phyloP scores from a whole-genome alignment of 2,888 invertebrate genomes.

The Dryomyza anilis region DNA sequence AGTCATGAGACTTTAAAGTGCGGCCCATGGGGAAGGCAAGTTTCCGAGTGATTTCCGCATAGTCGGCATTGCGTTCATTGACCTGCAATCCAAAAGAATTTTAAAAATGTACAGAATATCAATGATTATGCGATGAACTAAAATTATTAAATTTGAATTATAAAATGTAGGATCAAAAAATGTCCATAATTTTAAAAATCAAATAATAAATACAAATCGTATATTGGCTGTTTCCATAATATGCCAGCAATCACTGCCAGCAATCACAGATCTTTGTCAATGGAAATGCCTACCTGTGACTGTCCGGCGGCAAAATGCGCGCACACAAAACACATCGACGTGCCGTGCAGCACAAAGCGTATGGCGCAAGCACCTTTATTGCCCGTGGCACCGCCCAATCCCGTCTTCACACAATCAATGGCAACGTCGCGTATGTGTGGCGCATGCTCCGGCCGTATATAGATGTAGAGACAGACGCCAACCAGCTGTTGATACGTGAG shows the following conservation, averaged over 20 bases:
- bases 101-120: not conserved
- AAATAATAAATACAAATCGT: too few relatives aligned
- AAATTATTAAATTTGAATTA: not conserved
- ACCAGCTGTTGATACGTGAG: constrained; percentile 94
- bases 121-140: not conserved
- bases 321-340: constrained; percentile 96
- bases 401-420: constrained; percentile 96
- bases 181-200: too few relatives aligned
- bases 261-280: too few relatives aligned
- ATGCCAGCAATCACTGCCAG: too few relatives aligned
- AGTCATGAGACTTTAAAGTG: constrained; percentile 93
- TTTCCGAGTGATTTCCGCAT: constrained; percentile 92
- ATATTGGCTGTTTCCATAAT: too few relatives aligned
- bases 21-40: constrained; percentile 90
- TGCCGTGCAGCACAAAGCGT: constrained; percentile 87
- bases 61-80: constrained; percentile 92
- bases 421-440: constrained; percentile 91
- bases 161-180: too few relatives aligned
- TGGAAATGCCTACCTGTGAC: constrained; percentile 73
- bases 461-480: constrained; percentile 96
- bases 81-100: constrained; percentile 34
- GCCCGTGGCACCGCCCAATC: constrained; percentile 93
- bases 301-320: constrained; percentile 99
- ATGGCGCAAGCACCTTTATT: constrained; percentile 97
- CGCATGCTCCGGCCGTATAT: constrained; percentile 86